These are phyloP conservation scores for Cataglyphis cursor DNA, from an alignment of 2,888 invertebrate genomes.

Conservation along the genomic window DNA sequence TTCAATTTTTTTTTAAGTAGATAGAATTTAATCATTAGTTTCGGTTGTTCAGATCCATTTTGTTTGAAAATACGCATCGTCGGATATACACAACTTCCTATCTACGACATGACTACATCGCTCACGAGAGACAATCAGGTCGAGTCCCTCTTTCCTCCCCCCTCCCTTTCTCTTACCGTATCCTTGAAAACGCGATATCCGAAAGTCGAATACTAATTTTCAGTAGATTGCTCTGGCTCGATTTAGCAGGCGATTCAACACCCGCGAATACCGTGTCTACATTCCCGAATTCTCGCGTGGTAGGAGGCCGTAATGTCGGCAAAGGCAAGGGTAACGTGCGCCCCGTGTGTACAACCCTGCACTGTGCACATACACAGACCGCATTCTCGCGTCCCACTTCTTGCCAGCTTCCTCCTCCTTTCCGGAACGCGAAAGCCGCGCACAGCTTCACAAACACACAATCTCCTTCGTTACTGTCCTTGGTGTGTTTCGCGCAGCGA, in stretches of 20 bases:
- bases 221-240: constrained; percentile 63
- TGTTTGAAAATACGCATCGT: background rate
- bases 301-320: constrained; percentile 72
- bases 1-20: constrained; percentile 10
- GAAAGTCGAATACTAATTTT: constrained; percentile 67
- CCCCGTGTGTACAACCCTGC: constrained; percentile 57
- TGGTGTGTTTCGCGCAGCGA: background rate
- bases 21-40: background rate
- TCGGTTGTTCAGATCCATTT: background rate
- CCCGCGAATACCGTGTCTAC: constrained; percentile 45
- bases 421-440: constrained; percentile 42
- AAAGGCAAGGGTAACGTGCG: constrained; percentile 66
- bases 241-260: constrained; percentile 55
- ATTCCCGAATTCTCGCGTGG: constrained; percentile 74
- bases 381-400: constrained; percentile 71
- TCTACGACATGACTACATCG: background rate
- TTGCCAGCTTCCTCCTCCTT: constrained; percentile 62
- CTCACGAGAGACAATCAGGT: constrained; percentile 42
- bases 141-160: constrained; percentile 18
- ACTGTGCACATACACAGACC: constrained; percentile 60
- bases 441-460: constrained; percentile 48
- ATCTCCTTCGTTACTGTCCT: constrained; percentile 31
- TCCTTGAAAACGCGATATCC: constrained; percentile 46
- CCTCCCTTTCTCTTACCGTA: background rate
- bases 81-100: constrained; percentile 14